These are phyloP conservation scores for Physeter macrocephalus DNA, from an alignment of 2,113 vertebrate genomes.

Conservation along the genomic window DNA sequence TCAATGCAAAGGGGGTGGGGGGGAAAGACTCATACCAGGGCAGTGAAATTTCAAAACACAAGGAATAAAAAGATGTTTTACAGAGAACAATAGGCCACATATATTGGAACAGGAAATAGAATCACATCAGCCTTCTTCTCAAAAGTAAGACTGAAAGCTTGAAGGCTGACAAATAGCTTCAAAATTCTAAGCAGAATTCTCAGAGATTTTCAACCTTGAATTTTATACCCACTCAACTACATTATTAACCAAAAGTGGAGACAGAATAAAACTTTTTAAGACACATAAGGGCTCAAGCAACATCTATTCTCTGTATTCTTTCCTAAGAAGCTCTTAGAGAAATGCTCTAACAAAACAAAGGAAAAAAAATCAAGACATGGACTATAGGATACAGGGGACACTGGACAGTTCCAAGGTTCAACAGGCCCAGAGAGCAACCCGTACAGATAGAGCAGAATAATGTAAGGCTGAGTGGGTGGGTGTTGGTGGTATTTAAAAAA, in stretches of 20 bases:
- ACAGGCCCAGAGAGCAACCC: not conserved
- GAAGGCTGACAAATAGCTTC: not conserved
- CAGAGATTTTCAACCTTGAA: not conserved
- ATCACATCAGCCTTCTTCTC: not conserved
- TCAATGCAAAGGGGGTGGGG: not conserved
- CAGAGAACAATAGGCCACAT: not conserved
- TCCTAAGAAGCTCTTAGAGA: not conserved
- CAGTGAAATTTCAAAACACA: not conserved
- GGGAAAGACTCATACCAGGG: not conserved
- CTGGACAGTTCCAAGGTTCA: not conserved
- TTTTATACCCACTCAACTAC: conserved; percentile 8
- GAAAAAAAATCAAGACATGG: not conserved
- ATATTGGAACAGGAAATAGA: not conserved
- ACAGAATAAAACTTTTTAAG: not conserved
- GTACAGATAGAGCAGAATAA: not conserved
- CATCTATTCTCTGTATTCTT: not conserved
- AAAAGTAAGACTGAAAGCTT: not conserved
- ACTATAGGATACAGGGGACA: not conserved
- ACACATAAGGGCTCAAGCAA: not conserved
- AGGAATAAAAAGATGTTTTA: not conserved
- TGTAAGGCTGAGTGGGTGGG: not conserved
- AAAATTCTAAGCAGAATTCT: conserved; percentile 19
- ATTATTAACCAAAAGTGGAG: not conserved
- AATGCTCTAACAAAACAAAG: not conserved
- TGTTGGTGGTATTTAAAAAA: not conserved